Conservation (phyloP, 2,113 vertebrate species). For the Corynorhinus townsendii region DNA sequence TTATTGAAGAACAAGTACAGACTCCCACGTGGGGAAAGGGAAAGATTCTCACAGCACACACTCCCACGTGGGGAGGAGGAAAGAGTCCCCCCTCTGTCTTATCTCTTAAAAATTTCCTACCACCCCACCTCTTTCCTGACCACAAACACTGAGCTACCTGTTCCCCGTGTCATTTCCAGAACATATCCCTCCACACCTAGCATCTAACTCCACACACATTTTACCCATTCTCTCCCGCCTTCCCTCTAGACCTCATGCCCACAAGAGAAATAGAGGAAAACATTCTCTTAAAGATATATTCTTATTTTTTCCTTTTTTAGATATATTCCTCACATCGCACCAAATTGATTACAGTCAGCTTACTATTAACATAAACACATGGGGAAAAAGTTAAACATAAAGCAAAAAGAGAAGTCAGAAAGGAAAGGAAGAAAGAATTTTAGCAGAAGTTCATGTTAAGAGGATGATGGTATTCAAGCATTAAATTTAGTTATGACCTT, state of each 20-base stretch:
- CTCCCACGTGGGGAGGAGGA: no score
- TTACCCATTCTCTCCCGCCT: neutral
- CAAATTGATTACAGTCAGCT: neutral
- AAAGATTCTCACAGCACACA: no score
- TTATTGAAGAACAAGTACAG: no score
- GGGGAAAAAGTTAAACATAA: neutral
- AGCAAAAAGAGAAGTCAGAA: constrained; percentile 18
- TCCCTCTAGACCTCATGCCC: neutral
- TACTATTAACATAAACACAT: neutral
- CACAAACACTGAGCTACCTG: neutral
- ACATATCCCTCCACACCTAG: neutral
- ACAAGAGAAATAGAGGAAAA: neutral
- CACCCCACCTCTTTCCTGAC: neutral
- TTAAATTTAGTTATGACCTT: constrained; percentile 65
- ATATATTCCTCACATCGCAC: neutral
- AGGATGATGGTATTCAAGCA: constrained; percentile 29
- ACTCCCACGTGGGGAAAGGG: no score
- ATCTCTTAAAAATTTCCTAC: neutral
- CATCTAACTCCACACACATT: neutral
- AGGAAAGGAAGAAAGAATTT: constrained; percentile 16
- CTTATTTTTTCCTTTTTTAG: neutral
- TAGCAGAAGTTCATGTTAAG: constrained; percentile 44
- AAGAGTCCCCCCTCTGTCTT: neutral
- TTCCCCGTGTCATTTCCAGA: neutral
- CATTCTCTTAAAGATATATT: neutral